These are phyloP conservation scores for Muntiacus reevesi DNA, from an alignment of 2,113 vertebrate species.

Conservation along the genomic window DNA sequence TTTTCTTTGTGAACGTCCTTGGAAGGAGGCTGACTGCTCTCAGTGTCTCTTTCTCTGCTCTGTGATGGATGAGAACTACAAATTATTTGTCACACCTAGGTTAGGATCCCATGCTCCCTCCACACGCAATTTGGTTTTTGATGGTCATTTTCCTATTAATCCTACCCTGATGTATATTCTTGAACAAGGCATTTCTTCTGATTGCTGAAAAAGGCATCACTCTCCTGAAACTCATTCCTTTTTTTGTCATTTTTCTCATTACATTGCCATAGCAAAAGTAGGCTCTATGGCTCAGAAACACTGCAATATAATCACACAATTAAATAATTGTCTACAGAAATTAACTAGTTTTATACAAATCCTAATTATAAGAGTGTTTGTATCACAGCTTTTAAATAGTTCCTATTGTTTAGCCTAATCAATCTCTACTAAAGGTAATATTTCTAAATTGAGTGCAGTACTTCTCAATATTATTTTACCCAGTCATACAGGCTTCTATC, in stretches of 20 bases:
- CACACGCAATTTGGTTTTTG: background rate
- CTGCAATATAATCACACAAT: background rate
- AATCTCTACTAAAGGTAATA: slow-evolving; percentile 39
- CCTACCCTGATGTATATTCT: background rate
- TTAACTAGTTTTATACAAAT: slow-evolving; percentile 28
- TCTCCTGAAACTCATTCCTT: background rate
- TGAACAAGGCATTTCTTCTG: background rate
- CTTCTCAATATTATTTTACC: slow-evolving; percentile 55
- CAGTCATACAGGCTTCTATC: slow-evolving; percentile 20
- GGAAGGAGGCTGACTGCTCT: slow-evolving; percentile 44
- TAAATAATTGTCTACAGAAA: slow-evolving; percentile 39
- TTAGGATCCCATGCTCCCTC: background rate
- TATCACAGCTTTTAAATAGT: slow-evolving; percentile 14
- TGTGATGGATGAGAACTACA: slow-evolving; percentile 36
- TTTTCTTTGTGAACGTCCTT: slow-evolving; percentile 62
- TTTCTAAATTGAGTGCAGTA: slow-evolving; percentile 42
- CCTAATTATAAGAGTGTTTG: slow-evolving; percentile 9
- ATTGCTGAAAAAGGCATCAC: background rate
- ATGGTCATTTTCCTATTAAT: slow-evolving; percentile 6
- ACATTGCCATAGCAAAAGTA: background rate
- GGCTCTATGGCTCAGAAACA: slow-evolving; percentile 21
- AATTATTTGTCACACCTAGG: slow-evolving; percentile 37
- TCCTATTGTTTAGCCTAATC: slow-evolving; percentile 46
- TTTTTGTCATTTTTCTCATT: slow-evolving; percentile 31
- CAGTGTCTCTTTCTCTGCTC: slow-evolving; percentile 44